Evolutionary conservation across 1,140 invertebrate genomes (phyloP).

Genomic region (Dendrolimus kikuchii): DNA sequence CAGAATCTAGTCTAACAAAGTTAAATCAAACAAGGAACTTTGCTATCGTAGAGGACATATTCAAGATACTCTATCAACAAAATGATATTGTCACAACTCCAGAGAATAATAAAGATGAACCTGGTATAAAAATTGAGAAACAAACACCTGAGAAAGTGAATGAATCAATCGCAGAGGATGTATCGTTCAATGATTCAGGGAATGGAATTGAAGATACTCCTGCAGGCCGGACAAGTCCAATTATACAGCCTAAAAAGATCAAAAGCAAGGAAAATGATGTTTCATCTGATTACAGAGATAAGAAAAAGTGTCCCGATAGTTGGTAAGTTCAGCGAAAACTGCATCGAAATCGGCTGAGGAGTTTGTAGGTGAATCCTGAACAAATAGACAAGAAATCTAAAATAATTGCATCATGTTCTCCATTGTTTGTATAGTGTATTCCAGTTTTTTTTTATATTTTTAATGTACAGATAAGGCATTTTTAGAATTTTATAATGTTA

Average conservation of each 20-base stretch:
- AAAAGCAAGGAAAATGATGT: slow-evolving; percentile 12
- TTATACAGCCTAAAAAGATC: slow-evolving; percentile 43
- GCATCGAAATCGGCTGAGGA: too few relatives aligned
- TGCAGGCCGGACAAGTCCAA: slow-evolving; percentile 45
- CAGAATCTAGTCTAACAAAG: slow-evolving; percentile 40
- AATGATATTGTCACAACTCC: neutral
- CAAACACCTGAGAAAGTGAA: slow-evolving; percentile 22
- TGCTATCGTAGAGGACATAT: slow-evolving; percentile 30
- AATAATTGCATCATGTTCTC: too few relatives aligned
- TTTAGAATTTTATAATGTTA: too few relatives aligned
- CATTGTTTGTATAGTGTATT: too few relatives aligned
- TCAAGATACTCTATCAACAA: slow-evolving; percentile 43
- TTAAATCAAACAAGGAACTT: slow-evolving; percentile 46
- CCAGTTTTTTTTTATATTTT: too few relatives aligned
- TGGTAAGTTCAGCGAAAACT: slow-evolving; percentile 31
- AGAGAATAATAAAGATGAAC: neutral
- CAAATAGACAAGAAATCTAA: too few relatives aligned
- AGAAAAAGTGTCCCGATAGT: slow-evolving; percentile 47
- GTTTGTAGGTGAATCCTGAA: too few relatives aligned
- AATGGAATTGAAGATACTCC: slow-evolving; percentile 50
- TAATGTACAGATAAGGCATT: too few relatives aligned
- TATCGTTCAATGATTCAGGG: slow-evolving; percentile 29
- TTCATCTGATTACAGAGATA: slow-evolving; percentile 34
- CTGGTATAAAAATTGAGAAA: slow-evolving; percentile 5
- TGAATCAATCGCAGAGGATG: slow-evolving; percentile 8